Evolutionary conservation across 2,888 invertebrate genomes (phyloP).

Genomic region (Caenorhabditis panamensis): DNA sequence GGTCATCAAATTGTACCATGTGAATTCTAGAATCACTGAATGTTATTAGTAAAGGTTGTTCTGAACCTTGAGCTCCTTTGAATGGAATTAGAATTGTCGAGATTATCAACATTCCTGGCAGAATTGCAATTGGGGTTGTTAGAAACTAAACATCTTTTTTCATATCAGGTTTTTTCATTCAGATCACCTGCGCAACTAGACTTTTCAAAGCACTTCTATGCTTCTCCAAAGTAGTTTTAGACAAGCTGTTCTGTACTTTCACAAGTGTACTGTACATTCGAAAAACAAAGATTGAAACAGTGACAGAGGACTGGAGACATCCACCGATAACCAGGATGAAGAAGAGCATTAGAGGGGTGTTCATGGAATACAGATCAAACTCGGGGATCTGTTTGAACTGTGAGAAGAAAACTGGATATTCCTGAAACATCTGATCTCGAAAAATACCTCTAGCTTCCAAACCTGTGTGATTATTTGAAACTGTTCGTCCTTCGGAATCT

Average conservation of each 20-base stretch:
- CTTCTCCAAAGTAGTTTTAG: conserved; percentile 19
- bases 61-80: conserved; percentile 20
- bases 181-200: conserved; percentile 23
- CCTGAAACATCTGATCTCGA: too few species aligned
- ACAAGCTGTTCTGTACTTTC: neutral
- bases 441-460: too few species aligned
- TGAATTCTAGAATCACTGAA: conserved; percentile 26
- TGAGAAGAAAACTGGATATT: neutral
- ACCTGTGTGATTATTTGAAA: conserved; percentile 9
- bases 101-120: conserved; percentile 20
- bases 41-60: too few species aligned
- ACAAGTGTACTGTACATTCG: conserved; percentile 23
- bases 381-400: conserved; percentile 4
- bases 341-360: neutral
- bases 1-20: conserved; percentile 18
- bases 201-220: conserved; percentile 20
- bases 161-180: neutral
- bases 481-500: conserved; percentile 11
- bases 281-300: conserved; percentile 11
- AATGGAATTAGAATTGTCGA: conserved; percentile 4
- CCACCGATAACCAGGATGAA: neutral
- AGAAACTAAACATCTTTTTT: conserved; percentile 8
- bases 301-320: conserved; percentile 2
- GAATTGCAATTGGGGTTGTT: neutral
- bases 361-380: conserved; percentile 13